phyloP scores from a whole-genome alignment of 1,140 invertebrate species.

The Lepidotrigona ventralis region DNA sequence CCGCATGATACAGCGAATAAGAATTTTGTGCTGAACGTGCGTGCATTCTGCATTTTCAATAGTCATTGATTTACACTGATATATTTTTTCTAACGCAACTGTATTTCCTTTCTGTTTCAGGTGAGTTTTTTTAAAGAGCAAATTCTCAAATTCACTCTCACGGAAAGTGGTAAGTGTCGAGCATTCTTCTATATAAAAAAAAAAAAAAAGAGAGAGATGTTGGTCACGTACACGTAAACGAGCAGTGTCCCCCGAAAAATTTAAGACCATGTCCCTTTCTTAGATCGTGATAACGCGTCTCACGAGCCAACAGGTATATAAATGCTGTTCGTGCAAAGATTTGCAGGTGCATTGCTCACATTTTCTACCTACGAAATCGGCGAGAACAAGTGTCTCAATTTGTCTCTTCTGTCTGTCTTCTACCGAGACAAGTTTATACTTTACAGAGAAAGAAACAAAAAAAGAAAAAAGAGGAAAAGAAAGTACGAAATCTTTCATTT shows the following conservation, averaged over 20 bases:
- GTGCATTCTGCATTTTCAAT: too few species aligned
- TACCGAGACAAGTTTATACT: not conserved
- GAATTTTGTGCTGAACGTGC: not conserved
- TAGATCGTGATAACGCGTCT: constrained; percentile 45
- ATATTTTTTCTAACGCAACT: not conserved
- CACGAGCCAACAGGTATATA: constrained; percentile 11
- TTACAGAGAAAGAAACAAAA: not conserved
- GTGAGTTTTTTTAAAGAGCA: constrained; percentile 49
- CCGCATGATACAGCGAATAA: too few species aligned
- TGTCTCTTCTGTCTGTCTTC: not conserved
- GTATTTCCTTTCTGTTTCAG: constrained; percentile 63
- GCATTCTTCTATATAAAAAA: not conserved
- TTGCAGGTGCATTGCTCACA: constrained; percentile 28
- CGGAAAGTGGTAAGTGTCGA: constrained; percentile 3
- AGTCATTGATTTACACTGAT: too few species aligned
- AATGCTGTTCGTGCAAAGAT: constrained; percentile 33
- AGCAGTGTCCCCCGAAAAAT: constrained; percentile 29
- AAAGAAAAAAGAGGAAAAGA: not conserved
- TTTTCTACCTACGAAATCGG: constrained; percentile 13
- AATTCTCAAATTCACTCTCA: not conserved
- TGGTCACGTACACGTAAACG: constrained; percentile 48
- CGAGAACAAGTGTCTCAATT: constrained; percentile 16
- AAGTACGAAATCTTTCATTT: not conserved
- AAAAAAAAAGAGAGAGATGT: not conserved
- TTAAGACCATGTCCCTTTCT: not conserved